phyloP scores from a whole-genome alignment of 2,113 vertebrate genomes.

The Bombycilla garrulus region DNA sequence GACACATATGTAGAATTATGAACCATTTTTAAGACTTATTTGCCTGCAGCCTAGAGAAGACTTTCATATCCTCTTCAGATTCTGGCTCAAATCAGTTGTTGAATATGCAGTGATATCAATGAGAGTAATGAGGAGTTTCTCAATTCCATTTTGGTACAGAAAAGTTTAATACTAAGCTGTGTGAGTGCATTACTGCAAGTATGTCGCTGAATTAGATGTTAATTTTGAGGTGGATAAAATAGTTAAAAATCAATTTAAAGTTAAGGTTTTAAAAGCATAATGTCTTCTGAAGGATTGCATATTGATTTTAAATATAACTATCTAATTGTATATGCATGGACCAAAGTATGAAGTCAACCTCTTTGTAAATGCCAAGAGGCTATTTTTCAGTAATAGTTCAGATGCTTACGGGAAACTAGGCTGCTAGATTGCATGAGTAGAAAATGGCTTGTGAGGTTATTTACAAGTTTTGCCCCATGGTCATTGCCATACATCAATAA shows the following conservation, averaged over 20 bases:
- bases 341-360: constrained; percentile 84
- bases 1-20: not conserved
- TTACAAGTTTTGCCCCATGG: constrained; percentile 82
- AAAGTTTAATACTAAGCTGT: constrained; percentile 57
- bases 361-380: constrained; percentile 83
- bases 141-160: not conserved
- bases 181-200: constrained; percentile 63
- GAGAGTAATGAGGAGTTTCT: constrained; percentile 20
- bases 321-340: constrained; percentile 83
- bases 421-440: constrained; percentile 71
- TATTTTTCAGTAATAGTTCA: constrained; percentile 84
- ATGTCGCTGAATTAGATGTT: constrained; percentile 76
- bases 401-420: constrained; percentile 80
- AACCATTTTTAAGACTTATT: not conserved
- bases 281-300: constrained; percentile 82
- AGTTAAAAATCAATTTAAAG: constrained; percentile 85
- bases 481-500: constrained; percentile 78
- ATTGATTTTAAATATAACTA: constrained; percentile 87
- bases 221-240: constrained; percentile 83
- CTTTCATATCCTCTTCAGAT: not conserved
- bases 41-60: not conserved
- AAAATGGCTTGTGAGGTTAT: constrained; percentile 83
- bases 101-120: not conserved
- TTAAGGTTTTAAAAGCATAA: constrained; percentile 84
- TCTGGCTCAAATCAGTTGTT: not conserved